Evolutionary conservation across 23 tunicate species (phyloP), one percentile per base, ranked within the genome.

Genomic region (Halocynthia aurantium): DNA sequence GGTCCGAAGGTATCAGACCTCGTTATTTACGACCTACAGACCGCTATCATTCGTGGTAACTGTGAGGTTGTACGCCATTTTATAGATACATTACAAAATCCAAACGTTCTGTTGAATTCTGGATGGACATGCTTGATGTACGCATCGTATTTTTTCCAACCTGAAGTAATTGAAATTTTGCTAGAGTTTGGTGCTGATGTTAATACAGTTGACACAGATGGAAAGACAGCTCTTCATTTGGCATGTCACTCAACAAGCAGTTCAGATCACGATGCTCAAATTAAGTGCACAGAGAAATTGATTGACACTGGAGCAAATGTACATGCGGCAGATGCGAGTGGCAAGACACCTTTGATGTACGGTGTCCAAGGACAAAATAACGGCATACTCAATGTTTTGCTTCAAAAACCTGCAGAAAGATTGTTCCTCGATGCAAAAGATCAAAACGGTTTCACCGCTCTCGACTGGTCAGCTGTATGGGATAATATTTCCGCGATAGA

Each of bases 111-210:
- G 72, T 61, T 87, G 57, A 76, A 76, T 62, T 87, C 93, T 51
- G 86, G 83, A 6, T 87, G 93, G 93, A 69, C 86, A 13, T 72
- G 82, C 5, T 69, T 87, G 50, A 67, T 70, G 20, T 82, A 87
- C 72, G 93, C 93, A 17, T 70, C 86, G n/a, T 76, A 82, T 63
- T 87, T 87, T 82, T 82, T 79, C 13, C 81, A 87, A 31, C 8
- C 76, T 53, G 22, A 55, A 13, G 61, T 82, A 8, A 80, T 87
- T 13, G 15, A 77, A 51, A 44, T 60, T 10, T 63, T 87, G 22
- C 12, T 87, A 0, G 75, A 87, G 20, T 44, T 57, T 8, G 82
- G 82, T 40, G 83, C 86, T 55, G 72, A 87, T 77, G 80, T 82
- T 6, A 71, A 87, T 55, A 19, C 55, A 10, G 6, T 40, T 71